These are phyloP conservation scores for Lepilemur ruficaudatus DNA, from an alignment of 2,797 vertebrate species.

Conservation along the genomic window DNA sequence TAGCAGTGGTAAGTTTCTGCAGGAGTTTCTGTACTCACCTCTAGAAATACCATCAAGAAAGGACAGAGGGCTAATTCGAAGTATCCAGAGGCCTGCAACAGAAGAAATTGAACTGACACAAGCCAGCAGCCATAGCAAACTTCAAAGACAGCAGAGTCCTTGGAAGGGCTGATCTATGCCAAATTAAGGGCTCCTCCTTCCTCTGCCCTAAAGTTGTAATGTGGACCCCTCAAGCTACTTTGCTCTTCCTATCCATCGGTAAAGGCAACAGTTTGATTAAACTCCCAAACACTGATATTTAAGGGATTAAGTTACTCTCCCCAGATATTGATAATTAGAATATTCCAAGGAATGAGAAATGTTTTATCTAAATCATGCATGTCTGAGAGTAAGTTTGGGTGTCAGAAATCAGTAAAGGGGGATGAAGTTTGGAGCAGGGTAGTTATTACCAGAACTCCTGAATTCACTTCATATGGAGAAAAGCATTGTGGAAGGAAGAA, in stretches of 20 bases:
- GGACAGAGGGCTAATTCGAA: neutral
- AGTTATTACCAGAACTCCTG: neutral
- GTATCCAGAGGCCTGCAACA: neutral
- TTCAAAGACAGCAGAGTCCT: neutral
- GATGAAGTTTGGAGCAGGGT: neutral
- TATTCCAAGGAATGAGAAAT: neutral
- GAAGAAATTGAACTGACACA: neutral
- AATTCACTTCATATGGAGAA: neutral
- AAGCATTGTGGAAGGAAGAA: neutral
- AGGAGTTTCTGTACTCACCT: neutral
- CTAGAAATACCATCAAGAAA: slow-evolving; percentile 24
- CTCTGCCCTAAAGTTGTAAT: neutral
- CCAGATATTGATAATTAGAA: neutral
- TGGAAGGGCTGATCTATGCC: neutral
- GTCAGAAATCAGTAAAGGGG: neutral
- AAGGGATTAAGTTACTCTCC: neutral
- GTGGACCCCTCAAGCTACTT: neutral
- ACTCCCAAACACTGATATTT: neutral
- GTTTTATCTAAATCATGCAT: neutral
- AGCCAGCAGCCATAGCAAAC: neutral
- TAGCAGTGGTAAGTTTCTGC: neutral
- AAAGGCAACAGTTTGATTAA: neutral
- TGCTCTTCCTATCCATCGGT: neutral
- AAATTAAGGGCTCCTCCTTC: neutral
- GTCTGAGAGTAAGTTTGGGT: neutral